Conservation (phyloP, 2,888 invertebrate genomes). For the Spicauda simplicius region DNA sequence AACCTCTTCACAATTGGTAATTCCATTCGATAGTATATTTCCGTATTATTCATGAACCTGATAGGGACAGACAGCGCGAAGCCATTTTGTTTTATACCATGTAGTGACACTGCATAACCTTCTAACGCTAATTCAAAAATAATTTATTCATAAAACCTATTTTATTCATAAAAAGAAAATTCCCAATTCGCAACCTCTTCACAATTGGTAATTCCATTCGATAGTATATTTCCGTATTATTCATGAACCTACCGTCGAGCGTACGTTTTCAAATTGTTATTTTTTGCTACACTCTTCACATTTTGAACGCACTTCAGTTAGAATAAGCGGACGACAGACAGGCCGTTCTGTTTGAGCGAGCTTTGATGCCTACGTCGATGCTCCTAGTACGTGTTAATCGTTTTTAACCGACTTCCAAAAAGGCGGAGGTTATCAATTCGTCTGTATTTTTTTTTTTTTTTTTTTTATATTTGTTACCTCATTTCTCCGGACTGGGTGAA, state of each 20-base stretch:
- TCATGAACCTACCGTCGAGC: constrained; percentile 32
- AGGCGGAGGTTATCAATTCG: too few species aligned
- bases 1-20: constrained; percentile 11
- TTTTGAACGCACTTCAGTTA: constrained; percentile 30
- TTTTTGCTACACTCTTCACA: constrained; percentile 32
- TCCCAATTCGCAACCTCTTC: constrained; percentile 17
- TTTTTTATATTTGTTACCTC: too few species aligned
- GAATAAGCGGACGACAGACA: neutral
- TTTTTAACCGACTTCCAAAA: too few species aligned
- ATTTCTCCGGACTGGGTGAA: too few species aligned
- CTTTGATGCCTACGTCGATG: neutral
- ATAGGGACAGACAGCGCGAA: too few species aligned
- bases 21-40: constrained; percentile 21
- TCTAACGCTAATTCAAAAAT: too few species aligned
- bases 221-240: constrained; percentile 38
- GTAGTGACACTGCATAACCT: too few species aligned
- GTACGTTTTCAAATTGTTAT: constrained; percentile 31
- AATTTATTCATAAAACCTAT: neutral
- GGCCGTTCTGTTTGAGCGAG: neutral
- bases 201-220: constrained; percentile 22
- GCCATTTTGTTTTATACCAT: too few species aligned
- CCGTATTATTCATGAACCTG: constrained; percentile 41
- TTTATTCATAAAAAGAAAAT: neutral
- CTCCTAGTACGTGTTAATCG: too few species aligned
- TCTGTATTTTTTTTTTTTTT: too few species aligned